Evolutionary conservation across 2,797 vertebrate species (phyloP).

Genomic region (Ctenosaura bakeri): DNA sequence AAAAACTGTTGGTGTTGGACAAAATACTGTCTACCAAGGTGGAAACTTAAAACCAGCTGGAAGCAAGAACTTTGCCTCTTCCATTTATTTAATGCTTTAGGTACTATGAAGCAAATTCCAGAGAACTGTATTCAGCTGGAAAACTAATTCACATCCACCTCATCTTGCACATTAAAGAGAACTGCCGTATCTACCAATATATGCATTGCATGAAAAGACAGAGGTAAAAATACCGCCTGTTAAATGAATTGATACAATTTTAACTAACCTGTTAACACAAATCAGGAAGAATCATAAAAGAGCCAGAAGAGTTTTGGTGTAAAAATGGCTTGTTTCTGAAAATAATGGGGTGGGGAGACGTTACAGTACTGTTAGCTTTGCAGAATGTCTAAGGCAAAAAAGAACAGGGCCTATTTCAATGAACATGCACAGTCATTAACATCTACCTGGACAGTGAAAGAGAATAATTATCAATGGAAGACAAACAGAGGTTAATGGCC

Average conservation of each 20-base stretch:
- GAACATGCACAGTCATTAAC: not conserved
- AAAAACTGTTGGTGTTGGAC: constrained; percentile 50
- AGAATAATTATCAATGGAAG: not conserved
- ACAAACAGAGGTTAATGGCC: not conserved
- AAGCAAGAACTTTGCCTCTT: constrained; percentile 51
- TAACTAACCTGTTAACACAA: not conserved
- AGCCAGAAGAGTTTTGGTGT: not conserved
- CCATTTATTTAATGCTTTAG: constrained; percentile 28
- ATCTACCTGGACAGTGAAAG: not conserved
- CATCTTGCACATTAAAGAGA: not conserved
- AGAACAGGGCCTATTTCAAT: not conserved
- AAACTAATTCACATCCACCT: constrained; percentile 39
- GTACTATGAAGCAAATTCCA: constrained; percentile 50
- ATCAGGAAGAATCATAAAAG: rapidly evolving
- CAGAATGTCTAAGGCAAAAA: not conserved
- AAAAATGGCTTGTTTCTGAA: not conserved
- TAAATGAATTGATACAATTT: not conserved
- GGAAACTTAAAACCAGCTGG: constrained; percentile 37
- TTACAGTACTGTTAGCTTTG: rapidly evolving
- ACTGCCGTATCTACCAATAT: not conserved
- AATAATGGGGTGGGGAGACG: not conserved
- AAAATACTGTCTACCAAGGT: not conserved
- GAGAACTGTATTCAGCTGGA: constrained; percentile 52
- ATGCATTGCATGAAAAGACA: not conserved
- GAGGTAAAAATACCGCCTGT: not conserved